A percentile compares a stretch with the other conserved stretches of the same genome.
phyloP scores from a whole-genome alignment of 2,113 vertebrate genomes.

The Ellobius talpinus region DNA sequence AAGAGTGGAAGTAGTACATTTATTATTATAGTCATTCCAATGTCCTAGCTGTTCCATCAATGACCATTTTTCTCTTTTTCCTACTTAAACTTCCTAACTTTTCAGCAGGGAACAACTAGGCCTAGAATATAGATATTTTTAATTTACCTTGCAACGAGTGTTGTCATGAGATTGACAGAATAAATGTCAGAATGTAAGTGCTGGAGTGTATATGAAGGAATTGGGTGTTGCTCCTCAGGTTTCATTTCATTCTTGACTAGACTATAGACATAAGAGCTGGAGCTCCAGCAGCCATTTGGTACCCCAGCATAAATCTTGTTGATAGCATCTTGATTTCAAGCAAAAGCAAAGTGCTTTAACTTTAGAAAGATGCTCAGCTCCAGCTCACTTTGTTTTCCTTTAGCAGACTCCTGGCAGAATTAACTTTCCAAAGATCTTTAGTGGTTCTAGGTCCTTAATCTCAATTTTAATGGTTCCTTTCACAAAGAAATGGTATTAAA shows the following conservation, averaged over 20 bases:
- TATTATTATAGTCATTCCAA: not conserved
- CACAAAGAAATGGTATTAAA: constrained; percentile 5
- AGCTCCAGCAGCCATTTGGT: not conserved
- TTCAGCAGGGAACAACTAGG: not conserved
- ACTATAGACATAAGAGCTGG: not conserved
- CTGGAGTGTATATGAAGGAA: no score
- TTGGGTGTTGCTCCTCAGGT: not conserved
- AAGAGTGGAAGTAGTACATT: not conserved
- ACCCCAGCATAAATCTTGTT: not conserved
- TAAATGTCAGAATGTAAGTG: not conserved
- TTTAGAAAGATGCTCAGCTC: not conserved
- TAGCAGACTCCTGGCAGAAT: not conserved
- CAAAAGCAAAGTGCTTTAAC: not conserved
- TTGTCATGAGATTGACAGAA: not conserved
- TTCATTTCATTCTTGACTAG: not conserved
- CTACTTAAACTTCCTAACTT: not conserved
- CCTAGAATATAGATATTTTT: not conserved
- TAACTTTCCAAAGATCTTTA: not conserved
- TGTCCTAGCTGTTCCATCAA: not conserved
- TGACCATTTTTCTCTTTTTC: not conserved
- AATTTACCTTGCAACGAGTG: not conserved
- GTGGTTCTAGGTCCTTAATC: not conserved
- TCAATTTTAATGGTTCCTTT: not conserved
- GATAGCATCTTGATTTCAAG: not conserved
- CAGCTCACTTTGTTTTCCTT: not conserved